Base-by-base conservation (phyloP, 2,113 vertebrate genomes). In the Limanda limanda region DNA sequence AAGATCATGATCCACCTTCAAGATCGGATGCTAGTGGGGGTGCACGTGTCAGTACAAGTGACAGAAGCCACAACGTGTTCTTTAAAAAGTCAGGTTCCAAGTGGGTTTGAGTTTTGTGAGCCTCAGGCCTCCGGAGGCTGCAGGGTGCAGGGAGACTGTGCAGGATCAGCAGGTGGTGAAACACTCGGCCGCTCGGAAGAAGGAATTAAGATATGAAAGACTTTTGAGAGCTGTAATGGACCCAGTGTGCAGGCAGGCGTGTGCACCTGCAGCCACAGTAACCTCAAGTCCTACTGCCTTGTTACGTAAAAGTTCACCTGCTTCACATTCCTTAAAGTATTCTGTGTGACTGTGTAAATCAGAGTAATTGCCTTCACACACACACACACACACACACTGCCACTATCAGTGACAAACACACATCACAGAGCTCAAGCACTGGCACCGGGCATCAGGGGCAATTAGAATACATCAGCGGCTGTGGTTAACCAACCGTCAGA, bases 281-380 rank as follows among this genome's bases (percentile, higher is more conserved):
- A 81, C 66, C 64, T 74, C 69, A 77, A 66, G 75, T 59, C 57
- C 76, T 71, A 76, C 72, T 71, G 81, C 72, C 72, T 55, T 59
- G 84, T 89, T 88, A 88, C 84, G 86, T 83, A 83, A 81, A 85
- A 54, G 82, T 91, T 86, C 86, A 91, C 81, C 84, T 84, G 85
- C 73, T 76, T 69, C 85, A 70, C 83, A 92, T 90, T 91, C 89
- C 87, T 86, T 7, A 55, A 70, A 75, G 84, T 85, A 65, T 80
- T 84, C 76, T 57, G 80, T 6, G 18, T 48, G 45, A 48, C 45
- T 48, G 45, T 87, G 86, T 85, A 79, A 88, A 88, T 89, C 87
- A 82, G 81, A 89, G 86, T 90, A 90, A 90, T 89, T 87, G 86
- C 76, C 60, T 81, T 42, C 40, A 42, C 40, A 70, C 71, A 65